These are phyloP conservation scores for Hydraecia micacea DNA, from an alignment of 2,888 invertebrate genomes.

Conservation along the genomic window DNA sequence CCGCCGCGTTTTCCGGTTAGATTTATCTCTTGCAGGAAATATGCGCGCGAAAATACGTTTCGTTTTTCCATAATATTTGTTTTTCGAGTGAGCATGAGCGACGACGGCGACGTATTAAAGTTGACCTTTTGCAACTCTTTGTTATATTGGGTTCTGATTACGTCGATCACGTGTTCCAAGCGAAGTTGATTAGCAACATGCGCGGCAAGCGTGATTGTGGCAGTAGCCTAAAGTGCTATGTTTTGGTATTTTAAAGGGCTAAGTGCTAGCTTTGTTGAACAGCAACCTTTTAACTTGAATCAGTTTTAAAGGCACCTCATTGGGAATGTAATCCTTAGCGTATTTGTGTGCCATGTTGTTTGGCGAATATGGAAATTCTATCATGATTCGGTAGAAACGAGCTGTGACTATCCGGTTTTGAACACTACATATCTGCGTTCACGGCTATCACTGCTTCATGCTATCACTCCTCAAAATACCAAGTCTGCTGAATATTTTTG, in stretches of 20 bases:
- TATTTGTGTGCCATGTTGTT: not conserved
- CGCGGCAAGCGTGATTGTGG: slow-evolving; percentile 42
- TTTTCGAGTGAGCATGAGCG: not conserved
- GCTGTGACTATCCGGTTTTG: not conserved
- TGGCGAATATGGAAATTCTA: not conserved
- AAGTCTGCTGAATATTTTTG: not conserved
- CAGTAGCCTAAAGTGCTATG: slow-evolving; percentile 8
- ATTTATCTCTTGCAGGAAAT: not conserved
- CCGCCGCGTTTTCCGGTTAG: not conserved
- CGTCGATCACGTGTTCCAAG: slow-evolving; percentile 47
- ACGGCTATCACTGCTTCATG: too few relatives aligned
- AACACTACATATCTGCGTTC: not conserved
- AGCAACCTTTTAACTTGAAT: not conserved
- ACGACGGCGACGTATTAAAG: not conserved
- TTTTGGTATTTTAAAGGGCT: slow-evolving; percentile 9
- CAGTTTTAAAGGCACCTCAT: not conserved
- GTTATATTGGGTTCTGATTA: slow-evolving; percentile 11
- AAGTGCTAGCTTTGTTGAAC: not conserved
- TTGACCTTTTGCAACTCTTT: slow-evolving; percentile 29
- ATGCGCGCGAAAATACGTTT: not conserved
- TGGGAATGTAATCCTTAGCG: not conserved
- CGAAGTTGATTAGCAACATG: slow-evolving; percentile 48
- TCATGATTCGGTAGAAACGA: not conserved
- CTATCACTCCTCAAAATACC: not conserved
- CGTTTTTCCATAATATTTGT: not conserved